These are phyloP conservation scores for Lutjanus argentimaculatus DNA, from an alignment of 2,797 vertebrate genomes.

Conservation along the genomic window DNA sequence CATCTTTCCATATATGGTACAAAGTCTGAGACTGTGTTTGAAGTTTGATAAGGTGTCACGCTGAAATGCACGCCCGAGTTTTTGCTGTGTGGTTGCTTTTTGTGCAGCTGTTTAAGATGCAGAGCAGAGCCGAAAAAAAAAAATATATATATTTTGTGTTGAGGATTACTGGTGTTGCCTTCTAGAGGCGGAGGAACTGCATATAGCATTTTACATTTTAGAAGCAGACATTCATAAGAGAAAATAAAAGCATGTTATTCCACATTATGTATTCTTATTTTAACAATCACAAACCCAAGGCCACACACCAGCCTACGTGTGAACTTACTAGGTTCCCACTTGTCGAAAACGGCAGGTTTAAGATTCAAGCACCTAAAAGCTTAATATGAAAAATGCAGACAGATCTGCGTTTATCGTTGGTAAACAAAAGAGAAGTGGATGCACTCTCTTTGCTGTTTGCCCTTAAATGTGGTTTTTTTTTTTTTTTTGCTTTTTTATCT, in stretches of 20 bases:
- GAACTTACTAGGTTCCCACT: constrained; percentile 14
- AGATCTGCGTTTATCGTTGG: constrained; percentile 36
- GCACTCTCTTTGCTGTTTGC: constrained; percentile 39
- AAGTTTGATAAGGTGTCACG: constrained; percentile 28
- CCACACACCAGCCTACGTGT: background rate
- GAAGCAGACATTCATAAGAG: background rate
- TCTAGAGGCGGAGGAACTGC: background rate
- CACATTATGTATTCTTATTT: constrained; percentile 6
- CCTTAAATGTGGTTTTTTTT: constrained; percentile 40
- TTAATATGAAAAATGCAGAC: constrained; percentile 26
- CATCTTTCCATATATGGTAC: constrained; percentile 39
- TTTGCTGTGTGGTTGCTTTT: background rate
- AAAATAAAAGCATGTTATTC: constrained; percentile 5
- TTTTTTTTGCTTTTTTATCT: constrained; percentile 40
- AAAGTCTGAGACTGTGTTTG: constrained; percentile 39
- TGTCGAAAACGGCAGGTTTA: constrained; percentile 30
- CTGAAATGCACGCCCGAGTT: background rate
- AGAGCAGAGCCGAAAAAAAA: background rate
- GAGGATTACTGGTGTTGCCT: background rate
- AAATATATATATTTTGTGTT: constrained; percentile 7
- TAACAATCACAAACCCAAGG: constrained; percentile 8
- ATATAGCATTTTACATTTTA: background rate
- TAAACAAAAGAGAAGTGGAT: constrained; percentile 52
- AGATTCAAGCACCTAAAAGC: constrained; percentile 40
- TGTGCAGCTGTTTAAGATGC: background rate